These are phyloP conservation scores for Thrips palmi DNA, from an alignment of 1,140 invertebrate genomes.

Conservation along the genomic window DNA sequence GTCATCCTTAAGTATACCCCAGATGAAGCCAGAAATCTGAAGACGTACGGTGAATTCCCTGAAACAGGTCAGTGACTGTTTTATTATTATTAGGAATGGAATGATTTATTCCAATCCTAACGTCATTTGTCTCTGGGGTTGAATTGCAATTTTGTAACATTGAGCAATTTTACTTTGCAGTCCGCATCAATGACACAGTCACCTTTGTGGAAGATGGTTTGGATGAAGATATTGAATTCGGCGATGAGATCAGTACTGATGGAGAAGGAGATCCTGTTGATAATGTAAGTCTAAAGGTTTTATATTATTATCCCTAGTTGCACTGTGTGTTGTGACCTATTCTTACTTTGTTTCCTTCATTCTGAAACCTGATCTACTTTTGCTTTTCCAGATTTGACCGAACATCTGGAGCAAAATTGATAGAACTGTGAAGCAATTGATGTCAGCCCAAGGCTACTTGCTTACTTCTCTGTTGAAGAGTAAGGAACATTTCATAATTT, in stretches of 20 bases:
- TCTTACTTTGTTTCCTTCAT: not conserved
- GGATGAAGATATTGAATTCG: conserved; percentile 89
- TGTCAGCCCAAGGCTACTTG: too few species aligned
- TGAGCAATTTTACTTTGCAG: conserved; percentile 23
- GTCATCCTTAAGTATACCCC: conserved; percentile 99
- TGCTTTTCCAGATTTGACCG: not conserved
- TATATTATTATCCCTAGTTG: not conserved
- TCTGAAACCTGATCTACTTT: not conserved
- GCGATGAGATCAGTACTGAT: conserved; percentile 76
- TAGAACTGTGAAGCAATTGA: too few species aligned
- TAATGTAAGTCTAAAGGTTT: conserved; percentile 28
- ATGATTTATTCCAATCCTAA: not conserved
- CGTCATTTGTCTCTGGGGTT: not conserved
- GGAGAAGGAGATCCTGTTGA: conserved; percentile 70
- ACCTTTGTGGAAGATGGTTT: conserved; percentile 86
- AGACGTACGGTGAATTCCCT: conserved; percentile 97
- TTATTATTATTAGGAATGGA: not conserved
- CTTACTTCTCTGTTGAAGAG: too few species aligned
- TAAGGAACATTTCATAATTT: too few species aligned
- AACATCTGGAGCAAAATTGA: too few species aligned
- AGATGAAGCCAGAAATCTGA: conserved; percentile 96
- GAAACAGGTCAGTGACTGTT: conserved; percentile 47
- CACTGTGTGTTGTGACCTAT: too few species aligned
- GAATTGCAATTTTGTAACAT: conserved; percentile 2
- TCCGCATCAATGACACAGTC: conserved; percentile 85